Evolutionary conservation across 2,113 vertebrate species (phyloP).

Genomic region (Balaenoptera acutorostrata): DNA sequence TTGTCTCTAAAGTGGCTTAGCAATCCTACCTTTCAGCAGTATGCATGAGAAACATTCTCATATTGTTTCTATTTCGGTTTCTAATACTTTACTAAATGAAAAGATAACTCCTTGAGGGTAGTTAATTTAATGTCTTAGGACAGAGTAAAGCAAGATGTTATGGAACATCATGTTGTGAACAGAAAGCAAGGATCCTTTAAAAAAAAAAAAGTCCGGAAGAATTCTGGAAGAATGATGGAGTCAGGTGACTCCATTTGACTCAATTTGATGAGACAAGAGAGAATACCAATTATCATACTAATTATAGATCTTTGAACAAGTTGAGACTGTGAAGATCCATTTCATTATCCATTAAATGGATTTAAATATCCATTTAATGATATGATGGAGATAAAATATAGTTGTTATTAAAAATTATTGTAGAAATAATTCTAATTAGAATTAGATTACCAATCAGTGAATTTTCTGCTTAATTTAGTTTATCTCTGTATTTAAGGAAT

Average conservation of each 20-base stretch:
- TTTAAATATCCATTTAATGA: not conserved
- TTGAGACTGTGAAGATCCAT: not conserved
- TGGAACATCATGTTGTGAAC: not conserved
- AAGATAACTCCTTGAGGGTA: not conserved
- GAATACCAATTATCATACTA: not conserved
- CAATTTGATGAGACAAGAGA: not conserved
- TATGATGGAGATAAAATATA: not conserved
- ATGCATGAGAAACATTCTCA: not conserved
- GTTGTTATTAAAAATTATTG: not conserved
- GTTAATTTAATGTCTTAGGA: not conserved
- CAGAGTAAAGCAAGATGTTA: not conserved
- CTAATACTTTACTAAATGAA: not conserved
- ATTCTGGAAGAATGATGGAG: not conserved
- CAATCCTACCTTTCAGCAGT: not conserved
- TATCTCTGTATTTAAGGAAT: not conserved
- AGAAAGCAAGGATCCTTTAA: not conserved
- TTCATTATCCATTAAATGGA: not conserved
- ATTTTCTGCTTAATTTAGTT: not conserved
- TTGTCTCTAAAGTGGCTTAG: not conserved
- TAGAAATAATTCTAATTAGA: not conserved
- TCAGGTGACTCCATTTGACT: not conserved
- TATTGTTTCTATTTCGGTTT: not conserved
- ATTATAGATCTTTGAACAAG: not conserved
- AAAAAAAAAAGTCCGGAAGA: not conserved
- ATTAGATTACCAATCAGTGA: not conserved